Evolutionary conservation across 2,888 invertebrate genomes (phyloP), one percentile per base, ranked within the genome.

Genomic region (Serrognathus titanus): DNA sequence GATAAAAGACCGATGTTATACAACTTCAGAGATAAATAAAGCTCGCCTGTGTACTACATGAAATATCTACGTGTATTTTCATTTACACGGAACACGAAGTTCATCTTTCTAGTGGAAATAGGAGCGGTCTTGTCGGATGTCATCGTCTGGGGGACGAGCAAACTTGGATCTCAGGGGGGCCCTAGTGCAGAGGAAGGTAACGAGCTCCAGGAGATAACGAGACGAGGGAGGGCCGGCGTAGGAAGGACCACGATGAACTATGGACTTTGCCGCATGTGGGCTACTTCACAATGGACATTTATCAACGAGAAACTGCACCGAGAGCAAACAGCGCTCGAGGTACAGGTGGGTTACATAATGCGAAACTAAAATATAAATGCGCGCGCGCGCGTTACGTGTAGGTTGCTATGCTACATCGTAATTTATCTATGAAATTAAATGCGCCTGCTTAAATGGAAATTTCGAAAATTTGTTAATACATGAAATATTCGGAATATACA

Each of bases 191-290:
- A 54, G 58, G 53, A 58, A 62, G 60, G 63, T 63, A 63, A 63
- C 63, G 58, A 63, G 62, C 62, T 58, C 57, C 59, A 55, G 56
- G 57, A 63, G 63, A 62, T 63, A 63, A 63, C 62, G 58, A 62
- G 63, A 55, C 53, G 59, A 59, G 58, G 53, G 61, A 57, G 55
- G 57, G 53, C 43, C 51, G 57, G 48, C 52, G 56, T 58, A 53
- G 53, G 53, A 57, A 57, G 57, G 39, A 54, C 50, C 41, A 35
- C 48, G 57, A 54, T 58, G 55, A 58, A 51, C 58, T 60, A 51
- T 50, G 52, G 55, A 53, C 54, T 57, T 57, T 48, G 48, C 51
- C 48, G 48, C 56, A 58, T 48, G 58, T 58, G 61, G 58, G 56
- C 54, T 53, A 56, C 50, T 53, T 43, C 58, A 61, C 61, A 61